Evolutionary conservation across 2,797 vertebrate genomes (phyloP).

Genomic region (Esox masquinongy): DNA sequence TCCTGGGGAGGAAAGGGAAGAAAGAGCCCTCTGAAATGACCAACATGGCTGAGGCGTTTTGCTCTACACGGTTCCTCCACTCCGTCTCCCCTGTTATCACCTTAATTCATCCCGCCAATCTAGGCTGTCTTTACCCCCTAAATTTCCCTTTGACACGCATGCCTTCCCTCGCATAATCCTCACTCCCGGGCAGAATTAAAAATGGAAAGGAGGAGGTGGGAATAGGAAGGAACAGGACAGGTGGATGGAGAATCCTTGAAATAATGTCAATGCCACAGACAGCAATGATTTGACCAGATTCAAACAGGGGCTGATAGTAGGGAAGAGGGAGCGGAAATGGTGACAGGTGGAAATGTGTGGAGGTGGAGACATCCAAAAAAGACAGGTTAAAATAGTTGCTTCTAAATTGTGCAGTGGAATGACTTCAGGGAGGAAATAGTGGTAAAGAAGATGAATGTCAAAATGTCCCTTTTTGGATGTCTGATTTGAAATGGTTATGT

Average conservation of each 20-base stretch:
- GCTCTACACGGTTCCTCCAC: conserved; percentile 76
- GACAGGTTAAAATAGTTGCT: conserved; percentile 50
- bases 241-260: conserved; percentile 81
- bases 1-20: conserved; percentile 38
- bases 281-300: conserved; percentile 78
- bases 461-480: conserved; percentile 62
- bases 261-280: conserved; percentile 73
- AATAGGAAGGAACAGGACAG: conserved; percentile 73
- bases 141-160: conserved; percentile 88
- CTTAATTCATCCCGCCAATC: conserved; percentile 86
- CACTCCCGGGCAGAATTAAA: conserved; percentile 83
- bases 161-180: conserved; percentile 85
- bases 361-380: conserved; percentile 62
- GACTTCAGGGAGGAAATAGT: conserved; percentile 55
- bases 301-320: conserved; percentile 61
- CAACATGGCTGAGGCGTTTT: conserved; percentile 79
- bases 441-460: conserved; percentile 66
- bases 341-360: conserved; percentile 67
- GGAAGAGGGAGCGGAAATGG: conserved; percentile 56
- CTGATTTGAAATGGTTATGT: conserved; percentile 48
- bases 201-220: conserved; percentile 58
- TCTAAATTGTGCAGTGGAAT: conserved; percentile 69
- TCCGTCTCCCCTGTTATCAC: conserved; percentile 79
- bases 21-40: conserved; percentile 75
- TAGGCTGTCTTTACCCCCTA: conserved; percentile 84